These are phyloP conservation scores for Eudorcas thomsonii DNA, from an alignment of 2,113 vertebrate genomes.

Conservation along the genomic window DNA sequence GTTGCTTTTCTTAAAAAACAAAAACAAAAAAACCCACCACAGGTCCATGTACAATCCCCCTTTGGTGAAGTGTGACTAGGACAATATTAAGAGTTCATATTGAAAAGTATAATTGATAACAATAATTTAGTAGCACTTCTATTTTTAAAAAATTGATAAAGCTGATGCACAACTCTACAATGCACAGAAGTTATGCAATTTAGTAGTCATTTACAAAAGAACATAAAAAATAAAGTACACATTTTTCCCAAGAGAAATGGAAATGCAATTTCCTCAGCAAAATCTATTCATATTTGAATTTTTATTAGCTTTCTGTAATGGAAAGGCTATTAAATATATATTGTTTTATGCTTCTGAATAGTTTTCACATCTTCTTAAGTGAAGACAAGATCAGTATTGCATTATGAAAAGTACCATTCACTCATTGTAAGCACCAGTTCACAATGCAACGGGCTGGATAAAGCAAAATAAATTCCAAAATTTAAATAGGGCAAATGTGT, in stretches of 20 bases:
- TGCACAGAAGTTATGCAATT: constrained; percentile 34
- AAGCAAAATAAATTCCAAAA: constrained; percentile 56
- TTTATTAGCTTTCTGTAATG: constrained; percentile 70
- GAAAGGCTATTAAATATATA: constrained; percentile 62
- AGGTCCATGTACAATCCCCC: constrained; percentile 12
- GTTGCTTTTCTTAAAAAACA: background rate
- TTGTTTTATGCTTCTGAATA: constrained; percentile 52
- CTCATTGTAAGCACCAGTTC: background rate
- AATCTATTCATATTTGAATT: constrained; percentile 58
- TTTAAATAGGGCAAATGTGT: constrained; percentile 29
- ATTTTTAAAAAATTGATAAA: constrained; percentile 20
- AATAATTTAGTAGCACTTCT: constrained; percentile 40
- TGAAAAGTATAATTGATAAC: constrained; percentile 55
- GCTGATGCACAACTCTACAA: background rate
- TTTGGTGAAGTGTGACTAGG: constrained; percentile 34
- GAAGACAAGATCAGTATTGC: background rate
- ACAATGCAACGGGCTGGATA: background rate
- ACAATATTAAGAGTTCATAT: constrained; percentile 27
- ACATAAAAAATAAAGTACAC: constrained; percentile 58
- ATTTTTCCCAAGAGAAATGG: constrained; percentile 67
- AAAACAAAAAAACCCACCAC: background rate
- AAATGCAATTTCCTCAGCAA: constrained; percentile 64
- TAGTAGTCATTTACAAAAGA: constrained; percentile 51
- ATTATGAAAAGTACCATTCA: constrained; percentile 26
- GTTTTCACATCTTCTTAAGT: constrained; percentile 52